phyloP scores from a whole-genome alignment of 1,140 invertebrate genomes.

The Formica selysi region DNA sequence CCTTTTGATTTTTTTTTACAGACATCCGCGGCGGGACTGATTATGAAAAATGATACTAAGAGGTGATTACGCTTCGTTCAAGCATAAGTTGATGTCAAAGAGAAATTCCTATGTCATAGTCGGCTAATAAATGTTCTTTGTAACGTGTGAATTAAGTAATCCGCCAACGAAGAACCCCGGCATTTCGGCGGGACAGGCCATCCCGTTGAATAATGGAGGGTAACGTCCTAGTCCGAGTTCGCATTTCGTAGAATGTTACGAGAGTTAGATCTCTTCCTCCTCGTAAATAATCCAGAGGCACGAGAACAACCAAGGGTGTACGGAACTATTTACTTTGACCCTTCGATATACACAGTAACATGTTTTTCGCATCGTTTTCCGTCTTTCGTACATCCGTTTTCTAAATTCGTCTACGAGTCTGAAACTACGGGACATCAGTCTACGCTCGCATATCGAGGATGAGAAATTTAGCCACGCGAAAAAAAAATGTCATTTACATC shows the following conservation, averaged over 20 bases:
- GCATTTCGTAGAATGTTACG: conserved; percentile 12
- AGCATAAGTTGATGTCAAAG: background rate
- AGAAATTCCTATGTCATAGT: background rate
- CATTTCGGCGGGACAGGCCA: conserved; percentile 12
- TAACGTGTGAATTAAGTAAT: conserved; percentile 54
- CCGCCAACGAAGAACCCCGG: background rate
- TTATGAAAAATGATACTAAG: background rate
- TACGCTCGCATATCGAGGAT: background rate
- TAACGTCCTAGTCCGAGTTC: conserved; percentile 17
- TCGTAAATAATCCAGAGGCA: conserved; percentile 69
- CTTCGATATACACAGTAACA: background rate
- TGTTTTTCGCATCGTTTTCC: conserved; percentile 9
- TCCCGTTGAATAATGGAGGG: conserved; percentile 69
- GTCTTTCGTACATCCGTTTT: background rate
- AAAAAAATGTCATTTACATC: background rate
- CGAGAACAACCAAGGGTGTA: conserved; percentile 34
- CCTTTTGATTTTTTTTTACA: background rate
- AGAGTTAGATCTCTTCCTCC: conserved; percentile 42
- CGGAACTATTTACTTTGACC: conserved; percentile 32
- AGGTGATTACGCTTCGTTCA: background rate
- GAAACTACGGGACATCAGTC: too few relatives aligned
- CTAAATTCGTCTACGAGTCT: background rate
- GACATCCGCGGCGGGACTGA: background rate
- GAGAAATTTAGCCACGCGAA: background rate
- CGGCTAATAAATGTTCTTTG: conserved; percentile 22